Percentiles rank a stretch among this genome's conserved stretches.
Evolutionary conservation across 64 coral and sea anemone species (phyloP).

Genomic region (Actinia tenebrosa): DNA sequence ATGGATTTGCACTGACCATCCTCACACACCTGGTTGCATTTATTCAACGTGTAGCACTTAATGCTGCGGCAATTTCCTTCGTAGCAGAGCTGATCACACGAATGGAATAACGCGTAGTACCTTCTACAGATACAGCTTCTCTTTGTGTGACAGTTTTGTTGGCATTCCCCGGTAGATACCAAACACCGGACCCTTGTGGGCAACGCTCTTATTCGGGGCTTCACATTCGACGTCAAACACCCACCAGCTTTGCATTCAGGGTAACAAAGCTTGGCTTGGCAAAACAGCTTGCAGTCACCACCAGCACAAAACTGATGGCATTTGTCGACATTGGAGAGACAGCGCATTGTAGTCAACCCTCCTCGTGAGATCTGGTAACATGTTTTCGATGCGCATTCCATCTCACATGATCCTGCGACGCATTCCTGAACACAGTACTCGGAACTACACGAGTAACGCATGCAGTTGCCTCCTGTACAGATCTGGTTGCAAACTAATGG

Average conservation of each 20-base stretch:
- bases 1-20: slow-evolving; percentile 64
- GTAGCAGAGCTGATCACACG: slow-evolving; percentile 30
- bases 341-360: slow-evolving; percentile 65
- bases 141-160: slow-evolving; percentile 56
- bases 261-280: slow-evolving; percentile 66
- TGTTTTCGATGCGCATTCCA: slow-evolving; percentile 59
- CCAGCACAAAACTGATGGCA: slow-evolving; percentile 69
- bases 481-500: slow-evolving; percentile 60
- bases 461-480: slow-evolving; percentile 78
- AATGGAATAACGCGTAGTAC: slow-evolving; percentile 28
- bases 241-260: slow-evolving; percentile 55
- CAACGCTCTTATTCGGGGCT: slow-evolving; percentile 34
- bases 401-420: slow-evolving; percentile 60
- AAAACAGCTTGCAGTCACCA: slow-evolving; percentile 63
- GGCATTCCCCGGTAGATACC: slow-evolving; percentile 37
- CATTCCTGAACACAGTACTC: slow-evolving; percentile 82
- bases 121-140: slow-evolving; percentile 60
- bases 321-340: slow-evolving; percentile 36
- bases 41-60: slow-evolving; percentile 29
- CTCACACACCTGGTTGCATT: slow-evolving; percentile 63
- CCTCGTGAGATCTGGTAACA: slow-evolving; percentile 75
- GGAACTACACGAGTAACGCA: slow-evolving; percentile 59
- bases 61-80: slow-evolving; percentile 48
- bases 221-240: slow-evolving; percentile 45
- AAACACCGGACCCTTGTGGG: slow-evolving; percentile 33